Percentiles rank a stretch among this genome's conserved stretches.
Evolutionary conservation across 64 coral and sea anemone species (phyloP).

Genomic region (Montipora cactus): DNA sequence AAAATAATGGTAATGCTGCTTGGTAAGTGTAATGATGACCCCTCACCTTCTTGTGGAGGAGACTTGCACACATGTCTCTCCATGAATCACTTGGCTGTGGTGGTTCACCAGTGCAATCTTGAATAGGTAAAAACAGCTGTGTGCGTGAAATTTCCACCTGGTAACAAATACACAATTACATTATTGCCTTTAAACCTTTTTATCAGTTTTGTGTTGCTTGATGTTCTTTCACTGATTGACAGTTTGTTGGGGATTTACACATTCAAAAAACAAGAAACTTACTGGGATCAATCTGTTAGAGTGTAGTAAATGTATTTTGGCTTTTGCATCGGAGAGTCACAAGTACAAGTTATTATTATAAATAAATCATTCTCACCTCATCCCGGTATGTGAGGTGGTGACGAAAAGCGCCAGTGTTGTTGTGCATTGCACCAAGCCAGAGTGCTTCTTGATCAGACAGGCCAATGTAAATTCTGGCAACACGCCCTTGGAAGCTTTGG

Average conservation of each 20-base stretch:
- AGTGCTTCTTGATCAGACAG: slow-evolving; percentile 54
- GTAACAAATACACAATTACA: not conserved
- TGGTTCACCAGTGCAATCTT: not conserved
- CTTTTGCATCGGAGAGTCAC: not conserved
- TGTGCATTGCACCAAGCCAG: slow-evolving; percentile 64
- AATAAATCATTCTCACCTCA: slow-evolving; percentile 43
- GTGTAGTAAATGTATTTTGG: too few species aligned
- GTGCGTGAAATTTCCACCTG: slow-evolving; percentile 35
- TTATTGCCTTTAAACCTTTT: not conserved
- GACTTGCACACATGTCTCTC: slow-evolving; percentile 50
- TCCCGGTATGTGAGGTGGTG: slow-evolving; percentile 61
- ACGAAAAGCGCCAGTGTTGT: slow-evolving; percentile 56
- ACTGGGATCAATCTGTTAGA: too few species aligned
- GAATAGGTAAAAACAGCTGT: not conserved
- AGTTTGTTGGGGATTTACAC: not conserved
- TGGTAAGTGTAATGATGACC: too few species aligned
- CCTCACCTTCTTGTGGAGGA: slow-evolving; percentile 28
- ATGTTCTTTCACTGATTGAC: too few species aligned
- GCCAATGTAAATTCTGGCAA: slow-evolving; percentile 61
- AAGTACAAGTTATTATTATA: not conserved
- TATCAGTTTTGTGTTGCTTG: too few species aligned
- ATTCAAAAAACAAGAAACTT: not conserved
- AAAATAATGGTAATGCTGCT: too few species aligned
- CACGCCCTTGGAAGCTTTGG: slow-evolving; percentile 10
- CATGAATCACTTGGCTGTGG: slow-evolving; percentile 17